These are phyloP conservation scores for Darevskia mixta DNA, from an alignment of 2,797 vertebrate species.

Conservation along the genomic window DNA sequence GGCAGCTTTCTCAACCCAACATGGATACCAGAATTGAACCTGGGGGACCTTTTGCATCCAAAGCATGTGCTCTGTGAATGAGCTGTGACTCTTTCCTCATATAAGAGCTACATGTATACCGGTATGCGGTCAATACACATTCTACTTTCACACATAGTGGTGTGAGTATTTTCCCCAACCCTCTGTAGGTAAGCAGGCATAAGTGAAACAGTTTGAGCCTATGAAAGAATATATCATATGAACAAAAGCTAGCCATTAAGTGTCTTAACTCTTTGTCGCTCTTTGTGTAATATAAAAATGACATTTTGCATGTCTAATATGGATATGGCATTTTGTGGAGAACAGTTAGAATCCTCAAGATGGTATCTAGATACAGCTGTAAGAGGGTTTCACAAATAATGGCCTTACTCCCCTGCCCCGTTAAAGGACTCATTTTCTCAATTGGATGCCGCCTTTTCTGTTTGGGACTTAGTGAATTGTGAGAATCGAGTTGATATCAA, in stretches of 20 bases:
- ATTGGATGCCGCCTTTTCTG: background rate
- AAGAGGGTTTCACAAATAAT: too few relatives aligned
- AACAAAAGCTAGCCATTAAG: background rate
- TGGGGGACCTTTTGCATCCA: background rate
- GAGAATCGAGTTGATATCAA: background rate
- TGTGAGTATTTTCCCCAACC: background rate
- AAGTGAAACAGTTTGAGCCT: background rate
- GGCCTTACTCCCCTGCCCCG: too few relatives aligned
- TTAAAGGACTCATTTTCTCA: too few relatives aligned
- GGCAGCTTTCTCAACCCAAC: too few relatives aligned
- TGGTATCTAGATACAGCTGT: too few relatives aligned
- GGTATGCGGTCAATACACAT: background rate
- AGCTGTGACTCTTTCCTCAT: background rate
- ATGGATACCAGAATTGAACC: background rate
- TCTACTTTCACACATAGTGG: background rate
- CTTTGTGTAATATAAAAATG: background rate
- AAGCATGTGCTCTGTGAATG: background rate
- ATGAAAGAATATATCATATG: background rate
- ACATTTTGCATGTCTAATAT: background rate
- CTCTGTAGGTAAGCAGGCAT: background rate
- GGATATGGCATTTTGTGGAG: background rate
- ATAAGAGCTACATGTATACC: background rate
- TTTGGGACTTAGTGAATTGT: background rate
- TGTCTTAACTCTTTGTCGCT: background rate
- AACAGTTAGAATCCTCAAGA: background rate